Base-by-base conservation (phyloP, 2,797 vertebrate genomes). In the Poeciliopsis turneri region DNA sequence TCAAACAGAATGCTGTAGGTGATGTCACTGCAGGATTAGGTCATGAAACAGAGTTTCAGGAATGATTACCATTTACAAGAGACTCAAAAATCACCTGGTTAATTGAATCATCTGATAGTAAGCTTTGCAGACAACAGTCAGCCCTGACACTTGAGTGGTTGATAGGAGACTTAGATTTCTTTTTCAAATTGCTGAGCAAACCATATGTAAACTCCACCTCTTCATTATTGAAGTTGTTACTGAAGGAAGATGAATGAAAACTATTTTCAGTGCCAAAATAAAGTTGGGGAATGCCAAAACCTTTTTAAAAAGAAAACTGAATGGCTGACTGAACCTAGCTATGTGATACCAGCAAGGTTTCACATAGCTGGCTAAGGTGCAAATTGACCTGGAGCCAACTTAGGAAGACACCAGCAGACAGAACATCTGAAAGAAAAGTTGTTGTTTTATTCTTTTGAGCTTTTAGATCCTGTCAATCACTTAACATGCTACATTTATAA, bases 1-100 rank as follows among this genome's bases (percentile, higher is more conserved):
- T 98, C 98, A 86, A 99, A 95, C 81, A 98, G 96, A 93, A 99
- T 98, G 94, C 96, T 97, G 86, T 99, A 99, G 0, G 98, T 99
- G 92, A 99, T 97, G 90, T 99, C 98, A 77, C 98, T 99, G 73
- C 82, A 86, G 70, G 68, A 77, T 74, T 72, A 25, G 41, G 11
- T 30, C 30, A 30, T 30, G 30, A 30, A 30, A 84, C n/a, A 88
- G 3, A 76, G 45, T 83, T 3, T 16, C 47, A 68, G 0, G 6
- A 18, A 33, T 2, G 69, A 72, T 45, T 68, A 20, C 72, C 82
- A 47, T 66, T 53, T 71, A 23, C n/a, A 51, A 25, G 20, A 74
- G 15, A 73, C 11, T 12, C 33, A 39, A 33, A 70, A 70, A 45
- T 16, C 5, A 18, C 6, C 68, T 28, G 13, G 12, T 70, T n/a